phyloP scores from a whole-genome alignment of 30 jellyfish, hydroid and myxozoan genomes.

The Rhopilema esculentum region DNA sequence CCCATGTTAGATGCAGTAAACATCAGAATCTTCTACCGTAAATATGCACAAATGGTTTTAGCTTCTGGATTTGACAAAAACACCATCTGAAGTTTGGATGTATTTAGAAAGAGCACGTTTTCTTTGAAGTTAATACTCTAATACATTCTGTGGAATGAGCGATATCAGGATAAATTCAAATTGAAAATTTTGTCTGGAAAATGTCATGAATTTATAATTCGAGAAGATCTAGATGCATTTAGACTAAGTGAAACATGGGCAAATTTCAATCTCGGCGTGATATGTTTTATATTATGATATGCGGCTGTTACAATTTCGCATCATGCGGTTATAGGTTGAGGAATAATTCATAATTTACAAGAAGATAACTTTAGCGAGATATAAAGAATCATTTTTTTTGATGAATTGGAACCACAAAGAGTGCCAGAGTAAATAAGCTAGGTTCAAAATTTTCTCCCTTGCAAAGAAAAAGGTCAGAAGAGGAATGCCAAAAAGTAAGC shows the following conservation, averaged over 20 bases:
- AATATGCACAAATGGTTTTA: no score
- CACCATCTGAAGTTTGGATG: background rate
- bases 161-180: background rate
- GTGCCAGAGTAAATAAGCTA: slow-evolving; percentile 22
- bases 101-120: background rate
- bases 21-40: no score
- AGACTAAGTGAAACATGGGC: background rate
- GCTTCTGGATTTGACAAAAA: no score
- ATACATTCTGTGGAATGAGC: background rate
- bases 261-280: slow-evolving; percentile 17
- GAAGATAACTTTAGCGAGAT: slow-evolving; percentile 42
- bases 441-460: background rate
- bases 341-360: slow-evolving; percentile 17
- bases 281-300: background rate
- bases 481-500: slow-evolving; percentile 13
- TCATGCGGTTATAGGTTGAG: slow-evolving; percentile 18
- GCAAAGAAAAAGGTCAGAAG: background rate
- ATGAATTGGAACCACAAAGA: slow-evolving; percentile 32
- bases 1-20: no score
- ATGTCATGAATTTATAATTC: background rate
- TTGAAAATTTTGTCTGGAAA: background rate
- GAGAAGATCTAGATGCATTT: background rate
- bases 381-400: slow-evolving; percentile 22
- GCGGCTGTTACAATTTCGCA: slow-evolving; percentile 11
- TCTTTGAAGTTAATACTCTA: background rate